Evolutionary conservation across 2,797 vertebrate species (phyloP).

Genomic region (Sandelia bainsii): DNA sequence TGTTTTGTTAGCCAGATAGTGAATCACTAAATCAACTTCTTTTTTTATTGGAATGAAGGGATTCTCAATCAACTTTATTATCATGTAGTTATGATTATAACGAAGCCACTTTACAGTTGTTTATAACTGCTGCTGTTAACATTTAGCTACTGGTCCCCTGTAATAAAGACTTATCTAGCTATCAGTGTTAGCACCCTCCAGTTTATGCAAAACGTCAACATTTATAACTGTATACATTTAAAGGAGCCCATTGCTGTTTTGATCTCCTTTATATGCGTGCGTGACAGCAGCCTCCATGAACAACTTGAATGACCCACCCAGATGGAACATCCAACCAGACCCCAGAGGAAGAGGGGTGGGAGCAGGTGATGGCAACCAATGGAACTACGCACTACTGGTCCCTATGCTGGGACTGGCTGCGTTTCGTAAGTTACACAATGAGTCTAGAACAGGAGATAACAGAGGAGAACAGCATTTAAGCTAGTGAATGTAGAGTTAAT

Average conservation of each 20-base stretch:
- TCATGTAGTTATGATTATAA: neutral
- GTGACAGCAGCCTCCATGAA: slow-evolving; percentile 88
- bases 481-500: neutral
- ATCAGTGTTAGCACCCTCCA: neutral
- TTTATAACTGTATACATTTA: neutral
- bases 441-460: neutral
- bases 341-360: slow-evolving; percentile 82
- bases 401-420: slow-evolving; percentile 96
- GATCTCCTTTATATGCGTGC: neutral
- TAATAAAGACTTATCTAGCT: neutral
- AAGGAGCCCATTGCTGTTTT: neutral
- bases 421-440: slow-evolving; percentile 81
- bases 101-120: neutral
- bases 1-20: neutral
- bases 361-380: slow-evolving; percentile 88
- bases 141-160: too few relatives aligned
- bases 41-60: neutral
- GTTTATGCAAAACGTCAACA: neutral
- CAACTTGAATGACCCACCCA: slow-evolving; percentile 95
- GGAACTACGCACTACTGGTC: slow-evolving; percentile 97
- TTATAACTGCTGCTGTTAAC: too few relatives aligned
- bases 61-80: neutral
- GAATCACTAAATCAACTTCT: neutral
- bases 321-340: slow-evolving; percentile 95
- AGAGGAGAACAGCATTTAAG: neutral